Base-by-base conservation (phyloP, 2,797 vertebrate genomes). In the Lindbergichthys nudifrons region DNA sequence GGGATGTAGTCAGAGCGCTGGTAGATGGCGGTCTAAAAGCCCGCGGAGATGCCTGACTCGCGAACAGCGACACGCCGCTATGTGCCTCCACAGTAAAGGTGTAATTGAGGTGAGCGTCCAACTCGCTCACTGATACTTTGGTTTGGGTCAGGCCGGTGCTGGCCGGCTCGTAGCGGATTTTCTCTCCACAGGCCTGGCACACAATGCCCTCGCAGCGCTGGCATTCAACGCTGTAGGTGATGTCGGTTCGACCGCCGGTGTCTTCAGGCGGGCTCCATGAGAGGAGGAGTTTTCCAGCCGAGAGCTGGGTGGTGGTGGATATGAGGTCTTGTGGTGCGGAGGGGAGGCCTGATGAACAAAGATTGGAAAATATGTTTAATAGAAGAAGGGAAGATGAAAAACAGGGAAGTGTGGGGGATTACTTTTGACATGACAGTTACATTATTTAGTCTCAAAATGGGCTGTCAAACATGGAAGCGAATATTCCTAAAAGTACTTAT, bases 31-130 rank as follows among this genome's bases (percentile, higher is more conserved):
- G 86, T 30, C 47, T 66, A 6, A 90, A 18, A 0, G 90, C 73
- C 21, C 79, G 89, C 1, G 91, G 64, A 8, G 86, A 87, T 26
- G 81, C 94, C 43, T 77, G 87, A 2, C 59, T 45, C 46, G 92
- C 94, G 53, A 94, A 87, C 64, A 74, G 10, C 0, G 98, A 97
- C 79, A 99, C 97, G 0, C 97, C 97, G 0, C 95, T 99, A 0
- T 93, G 94, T 0, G 96, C 96, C 87, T 97, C 96, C 0, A 99
- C 95, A 0, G 79, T 91, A 80, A 99, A 98, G 68, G 96, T 97
- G 91, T 99, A 99, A 93, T 99, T 98, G 72, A 97, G 92, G n/a
- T 97, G 95, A 0, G 96, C 95, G 32, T 99, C 97, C 84, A 99
- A 89, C 52, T 97, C 96, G 0, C 94, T 96, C 81, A 98, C 80